Conservation (phyloP, 1,140 invertebrate species). For the Eciton burchellii region DNA sequence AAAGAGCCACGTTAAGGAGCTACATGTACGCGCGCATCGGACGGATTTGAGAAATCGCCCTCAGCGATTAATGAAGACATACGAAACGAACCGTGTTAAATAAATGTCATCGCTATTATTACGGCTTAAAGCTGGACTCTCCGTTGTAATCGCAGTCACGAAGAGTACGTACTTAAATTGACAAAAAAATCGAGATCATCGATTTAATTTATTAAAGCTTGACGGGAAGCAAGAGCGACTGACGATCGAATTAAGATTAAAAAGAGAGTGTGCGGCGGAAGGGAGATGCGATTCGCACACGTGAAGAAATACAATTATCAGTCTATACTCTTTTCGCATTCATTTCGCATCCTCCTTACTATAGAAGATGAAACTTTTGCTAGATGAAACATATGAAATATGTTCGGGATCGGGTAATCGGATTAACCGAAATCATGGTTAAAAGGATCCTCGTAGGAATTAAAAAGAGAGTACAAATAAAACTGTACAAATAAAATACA, state of each 20-base stretch:
- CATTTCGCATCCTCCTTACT: conserved; percentile 10
- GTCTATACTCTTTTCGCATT: conserved; percentile 11
- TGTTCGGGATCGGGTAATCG: conserved; percentile 77
- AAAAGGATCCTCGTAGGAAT: conserved; percentile 58
- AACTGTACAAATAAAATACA: not conserved
- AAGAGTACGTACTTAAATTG: not conserved
- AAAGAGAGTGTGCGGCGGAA: not conserved
- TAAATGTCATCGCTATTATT: conserved; percentile 60
- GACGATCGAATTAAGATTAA: conserved; percentile 24
- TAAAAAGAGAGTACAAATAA: not conserved
- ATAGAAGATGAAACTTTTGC: conserved; percentile 77
- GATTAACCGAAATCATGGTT: conserved; percentile 74
- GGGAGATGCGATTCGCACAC: conserved; percentile 10
- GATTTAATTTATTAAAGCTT: not conserved
- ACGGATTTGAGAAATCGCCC: conserved; percentile 60
- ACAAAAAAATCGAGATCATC: not conserved
- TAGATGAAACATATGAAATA: conserved; percentile 73
- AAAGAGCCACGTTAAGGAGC: conserved; percentile 67
- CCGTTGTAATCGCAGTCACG: not conserved
- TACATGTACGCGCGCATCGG: conserved; percentile 52
- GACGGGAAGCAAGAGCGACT: not conserved
- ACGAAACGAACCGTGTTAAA: conserved; percentile 30
- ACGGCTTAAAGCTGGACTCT: not conserved
- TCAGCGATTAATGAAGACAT: conserved; percentile 42
- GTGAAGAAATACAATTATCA: conserved; percentile 31